Base-by-base conservation (phyloP, 1,140 invertebrate species). In the Drosophila saltans region DNA sequence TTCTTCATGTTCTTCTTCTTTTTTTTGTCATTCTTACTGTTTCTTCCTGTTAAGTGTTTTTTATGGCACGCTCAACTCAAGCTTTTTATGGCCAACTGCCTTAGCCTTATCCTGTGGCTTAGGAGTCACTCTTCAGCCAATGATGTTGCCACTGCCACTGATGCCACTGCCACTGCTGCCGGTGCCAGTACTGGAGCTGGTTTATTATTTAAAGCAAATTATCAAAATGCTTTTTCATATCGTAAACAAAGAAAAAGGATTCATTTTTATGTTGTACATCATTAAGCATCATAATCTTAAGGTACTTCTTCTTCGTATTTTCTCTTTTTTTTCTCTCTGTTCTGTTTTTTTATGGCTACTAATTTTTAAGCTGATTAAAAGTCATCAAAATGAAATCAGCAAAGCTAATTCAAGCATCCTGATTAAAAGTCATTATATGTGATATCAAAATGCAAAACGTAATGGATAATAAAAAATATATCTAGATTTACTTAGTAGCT, bases 351-450 rank as follows among this genome's bases (percentile, higher is more conserved):
- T 77, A 77, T 77, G 66, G 66, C 73, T 76, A 77, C 74, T 77
- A 77, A 77, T 77, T 77, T 77, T 77, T 76, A 77, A 77, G 73
- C 74, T 77, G 74, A 77, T 77, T 77, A 77, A 77, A 76, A 77
- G 73, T 67, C 73, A 77, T 77, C 73, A 77, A 77, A 77, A 76
- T 36, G 52, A 70, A 76, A 77, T 77, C 73, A 57, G 7, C 45
- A 70, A 77, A 59, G 30, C 16, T 21, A 58, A 33, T 21, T 21
- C 57, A 33, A 39, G 45, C 21, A 58, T 21, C 33, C 36, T 39
- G 57, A 59, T 59, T 59, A 59, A 39, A 59, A 59, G 57, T 59
- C 57, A 39, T 59, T 26, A 26, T 8, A 21, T 16, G 9, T 48
- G 24, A 48, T 10, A 48, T 21, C 8, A 48, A 24, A 24, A 24